Conservation (phyloP, 2,888 invertebrate species). For the Drepanosiphum platanoidis region DNA sequence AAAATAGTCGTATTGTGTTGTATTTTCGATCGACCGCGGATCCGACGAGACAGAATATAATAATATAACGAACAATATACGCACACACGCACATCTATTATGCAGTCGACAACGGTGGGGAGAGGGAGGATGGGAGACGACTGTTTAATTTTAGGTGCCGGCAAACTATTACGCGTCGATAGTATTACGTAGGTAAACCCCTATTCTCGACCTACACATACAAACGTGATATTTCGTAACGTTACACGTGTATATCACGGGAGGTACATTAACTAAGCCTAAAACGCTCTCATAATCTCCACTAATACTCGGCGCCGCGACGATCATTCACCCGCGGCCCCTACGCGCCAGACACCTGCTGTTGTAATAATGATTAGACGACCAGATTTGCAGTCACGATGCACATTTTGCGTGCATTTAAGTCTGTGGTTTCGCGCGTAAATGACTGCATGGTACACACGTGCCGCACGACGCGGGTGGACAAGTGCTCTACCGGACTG, state of each 20-base stretch:
- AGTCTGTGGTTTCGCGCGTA: background rate
- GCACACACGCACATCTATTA: background rate
- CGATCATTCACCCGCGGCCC: constrained; percentile 7
- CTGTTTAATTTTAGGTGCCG: background rate
- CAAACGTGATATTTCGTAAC: background rate
- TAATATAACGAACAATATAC: no score
- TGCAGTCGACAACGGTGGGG: background rate
- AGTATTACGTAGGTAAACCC: background rate
- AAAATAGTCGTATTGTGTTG: no score
- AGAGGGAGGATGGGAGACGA: background rate
- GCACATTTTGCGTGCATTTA: no score
- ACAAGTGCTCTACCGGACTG: no score
- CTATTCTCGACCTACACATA: background rate
- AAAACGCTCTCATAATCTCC: constrained; percentile 24
- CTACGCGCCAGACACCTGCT: background rate
- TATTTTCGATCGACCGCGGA: background rate
- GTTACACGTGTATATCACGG: background rate
- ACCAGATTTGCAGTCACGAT: background rate
- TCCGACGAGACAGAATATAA: background rate
- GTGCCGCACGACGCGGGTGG: no score
- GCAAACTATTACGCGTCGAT: background rate
- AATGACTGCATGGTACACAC: no score
- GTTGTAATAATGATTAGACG: constrained; percentile 36
- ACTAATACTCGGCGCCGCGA: constrained; percentile 1
- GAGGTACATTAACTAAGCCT: constrained; percentile 10